Percentiles rank a stretch among this genome's conserved stretches.
phyloP scores from a whole-genome alignment of 1,140 invertebrate species.

The Plectrocnemia conspersa region DNA sequence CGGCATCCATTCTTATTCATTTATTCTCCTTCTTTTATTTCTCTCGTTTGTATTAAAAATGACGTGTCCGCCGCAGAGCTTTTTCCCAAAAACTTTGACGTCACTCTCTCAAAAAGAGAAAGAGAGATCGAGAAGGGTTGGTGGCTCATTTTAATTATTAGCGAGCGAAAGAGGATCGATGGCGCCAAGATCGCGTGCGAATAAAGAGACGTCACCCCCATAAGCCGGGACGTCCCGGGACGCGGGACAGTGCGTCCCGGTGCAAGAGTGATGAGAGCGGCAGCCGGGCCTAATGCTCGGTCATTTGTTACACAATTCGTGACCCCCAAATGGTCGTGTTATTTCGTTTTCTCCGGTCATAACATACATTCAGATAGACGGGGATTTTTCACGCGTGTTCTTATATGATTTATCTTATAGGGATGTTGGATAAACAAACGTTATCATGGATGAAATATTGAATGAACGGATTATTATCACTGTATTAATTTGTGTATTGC shows the following conservation, averaged over 20 bases:
- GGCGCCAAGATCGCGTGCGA: too few species aligned
- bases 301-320: conserved; percentile 32
- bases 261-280: conserved; percentile 28
- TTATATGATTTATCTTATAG: too few species aligned
- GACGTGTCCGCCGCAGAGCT: conserved; percentile 49
- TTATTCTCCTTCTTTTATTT: conserved; percentile 56
- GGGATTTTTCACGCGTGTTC: conserved; percentile 27
- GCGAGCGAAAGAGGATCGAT: too few species aligned
- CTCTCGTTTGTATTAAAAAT: conserved; percentile 57
- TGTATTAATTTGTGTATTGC: too few species aligned
- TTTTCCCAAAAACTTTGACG: background rate
- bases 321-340: conserved; percentile 34
- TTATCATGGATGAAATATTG: too few species aligned
- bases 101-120: conserved; percentile 2
- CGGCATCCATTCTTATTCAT: conserved; percentile 52
- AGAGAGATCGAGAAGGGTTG: too few species aligned
- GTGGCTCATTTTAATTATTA: too few species aligned
- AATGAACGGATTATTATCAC: too few species aligned
- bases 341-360: conserved; percentile 30
- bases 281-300: conserved; percentile 29
- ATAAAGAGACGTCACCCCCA: background rate
- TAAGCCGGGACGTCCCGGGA: conserved; percentile 4
- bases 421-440: too few species aligned
- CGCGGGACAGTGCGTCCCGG: background rate
- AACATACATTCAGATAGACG: conserved; percentile 26